These are phyloP conservation scores for Barypeithes pellucidus DNA, from an alignment of 2,888 invertebrate species.

Conservation along the genomic window DNA sequence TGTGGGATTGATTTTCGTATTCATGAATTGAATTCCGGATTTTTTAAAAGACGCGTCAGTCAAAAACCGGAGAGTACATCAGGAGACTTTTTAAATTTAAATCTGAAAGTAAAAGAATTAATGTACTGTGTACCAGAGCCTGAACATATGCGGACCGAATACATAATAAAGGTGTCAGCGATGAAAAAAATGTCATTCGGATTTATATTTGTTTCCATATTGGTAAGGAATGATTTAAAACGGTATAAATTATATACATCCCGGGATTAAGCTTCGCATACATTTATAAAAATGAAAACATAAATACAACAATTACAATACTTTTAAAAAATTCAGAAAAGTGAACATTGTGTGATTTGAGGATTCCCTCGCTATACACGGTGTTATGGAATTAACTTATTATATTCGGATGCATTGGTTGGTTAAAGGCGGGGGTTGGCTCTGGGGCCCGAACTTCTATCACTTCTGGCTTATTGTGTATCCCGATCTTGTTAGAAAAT, in stretches of 20 bases:
- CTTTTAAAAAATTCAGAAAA: no score
- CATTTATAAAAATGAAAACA: no score
- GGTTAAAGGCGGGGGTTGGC: no score
- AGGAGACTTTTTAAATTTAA: constrained; percentile 19
- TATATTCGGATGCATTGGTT: no score
- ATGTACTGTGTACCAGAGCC: constrained; percentile 17
- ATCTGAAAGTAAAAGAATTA: constrained; percentile 16
- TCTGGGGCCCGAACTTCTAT: no score
- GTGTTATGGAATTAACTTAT: no score
- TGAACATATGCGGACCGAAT: constrained; percentile 14
- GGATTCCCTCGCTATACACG: no score
- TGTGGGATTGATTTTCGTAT: constrained; percentile 1
- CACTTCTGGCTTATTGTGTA: no score
- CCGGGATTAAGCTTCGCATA: background rate
- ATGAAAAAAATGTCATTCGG: background rate
- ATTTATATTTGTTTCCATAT: background rate
- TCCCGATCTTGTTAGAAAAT: no score
- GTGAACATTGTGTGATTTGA: no score
- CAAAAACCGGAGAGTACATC: constrained; percentile 13
- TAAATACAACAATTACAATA: background rate
- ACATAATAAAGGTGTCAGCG: constrained; percentile 1
- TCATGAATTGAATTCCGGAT: constrained; percentile 5
- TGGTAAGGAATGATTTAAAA: background rate
- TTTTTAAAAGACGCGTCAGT: background rate
- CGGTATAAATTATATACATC: background rate